phyloP scores from a whole-genome alignment of 2,888 invertebrate species.

The Polymixis lichenea region DNA sequence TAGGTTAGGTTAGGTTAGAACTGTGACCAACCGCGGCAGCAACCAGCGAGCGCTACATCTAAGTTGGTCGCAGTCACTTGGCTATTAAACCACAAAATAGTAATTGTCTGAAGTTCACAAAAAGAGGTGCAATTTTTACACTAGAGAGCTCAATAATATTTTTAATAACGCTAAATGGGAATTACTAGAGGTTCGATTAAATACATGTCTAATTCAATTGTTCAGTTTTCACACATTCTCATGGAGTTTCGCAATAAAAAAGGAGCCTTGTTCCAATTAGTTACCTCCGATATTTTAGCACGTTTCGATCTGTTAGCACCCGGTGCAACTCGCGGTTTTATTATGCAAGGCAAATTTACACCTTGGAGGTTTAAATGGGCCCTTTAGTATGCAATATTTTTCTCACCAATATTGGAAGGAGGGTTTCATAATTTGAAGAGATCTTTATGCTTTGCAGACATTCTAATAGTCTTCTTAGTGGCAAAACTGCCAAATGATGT shows the following conservation, averaged over 20 bases:
- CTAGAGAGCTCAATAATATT: neutral
- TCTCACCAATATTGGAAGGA: conserved; percentile 5
- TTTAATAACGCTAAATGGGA: neutral
- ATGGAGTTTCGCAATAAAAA: conserved; percentile 80
- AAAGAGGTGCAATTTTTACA: neutral
- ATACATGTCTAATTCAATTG: conserved; percentile 70
- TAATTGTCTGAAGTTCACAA: neutral
- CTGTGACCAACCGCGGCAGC: neutral
- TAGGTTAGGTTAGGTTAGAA: neutral
- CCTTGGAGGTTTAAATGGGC: conserved; percentile 47
- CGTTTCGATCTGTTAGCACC: conserved; percentile 79
- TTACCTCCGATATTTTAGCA: conserved; percentile 81
- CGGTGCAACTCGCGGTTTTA: conserved; percentile 64
- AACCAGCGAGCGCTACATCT: neutral
- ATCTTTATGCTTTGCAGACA: conserved; percentile 24
- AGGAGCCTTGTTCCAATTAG: conserved; percentile 85
- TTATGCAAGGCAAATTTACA: conserved; percentile 78
- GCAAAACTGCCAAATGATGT: neutral
- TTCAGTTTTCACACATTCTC: conserved; percentile 76
- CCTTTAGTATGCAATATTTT: conserved; percentile 47
- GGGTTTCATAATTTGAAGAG: conserved; percentile 18
- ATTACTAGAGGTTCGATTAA: neutral
- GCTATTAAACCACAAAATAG: neutral
- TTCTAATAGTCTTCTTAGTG: conserved; percentile 14
- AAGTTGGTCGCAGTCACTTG: neutral